Percentiles rank a stretch among this genome's conserved stretches.
phyloP scores from a whole-genome alignment of 2,888 invertebrate genomes.

The Seladonia tumulorum region DNA sequence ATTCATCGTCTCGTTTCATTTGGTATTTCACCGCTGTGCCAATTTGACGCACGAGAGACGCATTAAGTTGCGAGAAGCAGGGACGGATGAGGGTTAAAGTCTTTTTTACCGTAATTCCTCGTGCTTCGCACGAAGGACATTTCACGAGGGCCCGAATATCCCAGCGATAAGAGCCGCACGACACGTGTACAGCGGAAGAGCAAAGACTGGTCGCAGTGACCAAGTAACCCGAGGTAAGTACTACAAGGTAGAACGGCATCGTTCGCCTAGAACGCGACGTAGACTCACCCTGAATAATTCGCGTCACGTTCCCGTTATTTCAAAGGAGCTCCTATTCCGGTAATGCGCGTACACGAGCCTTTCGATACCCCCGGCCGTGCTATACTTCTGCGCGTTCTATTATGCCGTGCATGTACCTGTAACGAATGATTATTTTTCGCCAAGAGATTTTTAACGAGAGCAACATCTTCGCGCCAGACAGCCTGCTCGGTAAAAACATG shows the following conservation, averaged over 20 bases:
- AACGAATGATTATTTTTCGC: constrained; percentile 40
- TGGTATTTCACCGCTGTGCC: background rate
- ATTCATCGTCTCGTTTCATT: background rate
- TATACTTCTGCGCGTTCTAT: background rate
- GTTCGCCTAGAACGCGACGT: background rate
- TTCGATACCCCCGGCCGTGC: background rate
- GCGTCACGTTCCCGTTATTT: constrained; percentile 39
- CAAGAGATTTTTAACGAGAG: constrained; percentile 44
- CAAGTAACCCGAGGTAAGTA: background rate
- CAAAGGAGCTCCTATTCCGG: background rate
- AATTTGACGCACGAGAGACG: background rate
- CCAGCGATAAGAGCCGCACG: background rate
- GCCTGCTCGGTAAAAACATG: constrained; percentile 31
- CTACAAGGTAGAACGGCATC: constrained; percentile 6
- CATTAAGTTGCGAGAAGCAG: background rate
- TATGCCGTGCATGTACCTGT: background rate
- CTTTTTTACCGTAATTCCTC: background rate
- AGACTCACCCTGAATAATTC: constrained; percentile 22
- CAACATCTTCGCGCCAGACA: constrained; percentile 17
- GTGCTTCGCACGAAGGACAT: background rate
- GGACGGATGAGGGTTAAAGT: background rate
- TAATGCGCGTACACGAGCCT: background rate
- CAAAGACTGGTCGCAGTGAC: constrained; percentile 1
- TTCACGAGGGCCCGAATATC: background rate
- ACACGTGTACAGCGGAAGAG: background rate